A percentile compares a stretch with the other conserved stretches of the same genome.
These are phyloP conservation scores for Lasioglossum albipes DNA, from an alignment of 1,140 invertebrate species.

Conservation along the genomic window DNA sequence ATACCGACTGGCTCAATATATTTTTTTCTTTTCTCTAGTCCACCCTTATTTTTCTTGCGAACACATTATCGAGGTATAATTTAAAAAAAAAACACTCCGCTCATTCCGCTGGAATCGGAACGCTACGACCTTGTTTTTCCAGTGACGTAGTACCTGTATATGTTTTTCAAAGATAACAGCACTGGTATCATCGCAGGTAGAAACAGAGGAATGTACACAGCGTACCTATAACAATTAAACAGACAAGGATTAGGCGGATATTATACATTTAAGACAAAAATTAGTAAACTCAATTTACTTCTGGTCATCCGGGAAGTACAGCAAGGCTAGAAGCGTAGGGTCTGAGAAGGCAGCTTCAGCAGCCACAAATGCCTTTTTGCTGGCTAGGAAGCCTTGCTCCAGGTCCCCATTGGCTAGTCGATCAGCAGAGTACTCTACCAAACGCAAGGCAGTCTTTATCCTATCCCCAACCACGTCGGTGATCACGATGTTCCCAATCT, in stretches of 20 bases:
- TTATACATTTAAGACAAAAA: no score
- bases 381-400: constrained; percentile 82
- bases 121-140: no score
- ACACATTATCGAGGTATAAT: not conserved
- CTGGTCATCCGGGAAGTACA: constrained; percentile 99
- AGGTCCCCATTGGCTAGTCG: constrained; percentile 82
- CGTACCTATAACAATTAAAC: constrained; percentile 85
- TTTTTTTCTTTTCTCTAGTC: constrained; percentile 44
- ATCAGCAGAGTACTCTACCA: constrained; percentile 82
- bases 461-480: constrained; percentile 90
- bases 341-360: constrained; percentile 96
- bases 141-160: constrained; percentile 72
- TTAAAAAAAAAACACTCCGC: no score
- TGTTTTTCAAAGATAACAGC: constrained; percentile 87
- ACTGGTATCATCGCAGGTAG: constrained; percentile 97
- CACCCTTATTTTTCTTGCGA: not conserved
- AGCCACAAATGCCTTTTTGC: constrained; percentile 85
- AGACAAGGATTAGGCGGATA: no score
- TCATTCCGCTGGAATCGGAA: no score
- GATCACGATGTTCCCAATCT: constrained; percentile 98
- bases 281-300: constrained; percentile 82
- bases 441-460: constrained; percentile 86
- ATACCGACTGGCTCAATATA: constrained; percentile 46
- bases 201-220: constrained; percentile 98
- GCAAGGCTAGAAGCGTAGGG: constrained; percentile 93